Percentiles rank a stretch among this genome's conserved stretches.
Conservation (phyloP, 2,888 invertebrate genomes). For the Meiosimyza decipiens region DNA sequence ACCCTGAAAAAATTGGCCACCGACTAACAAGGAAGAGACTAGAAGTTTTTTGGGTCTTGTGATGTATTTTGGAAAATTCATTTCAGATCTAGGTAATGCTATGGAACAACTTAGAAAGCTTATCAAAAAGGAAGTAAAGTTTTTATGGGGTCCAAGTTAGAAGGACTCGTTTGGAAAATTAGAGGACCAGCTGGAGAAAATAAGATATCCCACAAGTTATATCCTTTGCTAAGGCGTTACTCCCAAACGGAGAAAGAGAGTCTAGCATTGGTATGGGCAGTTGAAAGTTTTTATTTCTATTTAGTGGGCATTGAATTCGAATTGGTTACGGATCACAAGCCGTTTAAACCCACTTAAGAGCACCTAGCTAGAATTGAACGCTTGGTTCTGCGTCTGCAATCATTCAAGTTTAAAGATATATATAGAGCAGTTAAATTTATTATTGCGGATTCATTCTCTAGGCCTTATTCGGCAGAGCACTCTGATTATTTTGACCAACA, state of each 20-base stretch:
- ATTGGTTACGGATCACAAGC: conserved; percentile 9
- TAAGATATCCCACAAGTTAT: conserved; percentile 26
- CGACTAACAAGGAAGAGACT: conserved; percentile 16
- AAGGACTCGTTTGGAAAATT: conserved; percentile 11
- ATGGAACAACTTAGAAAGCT: conserved; percentile 21
- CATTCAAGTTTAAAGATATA: conserved; percentile 16
- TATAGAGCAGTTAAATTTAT: no score
- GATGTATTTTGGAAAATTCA: conserved; percentile 18
- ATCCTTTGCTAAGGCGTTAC: no score
- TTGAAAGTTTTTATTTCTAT: no score
- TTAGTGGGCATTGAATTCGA: no score
- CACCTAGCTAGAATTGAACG: conserved; percentile 26
- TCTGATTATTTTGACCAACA: no score
- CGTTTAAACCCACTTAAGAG: conserved; percentile 13
- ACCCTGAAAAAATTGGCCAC: conserved; percentile 42
- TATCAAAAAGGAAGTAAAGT: conserved; percentile 1
- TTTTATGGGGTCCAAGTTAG: conserved; percentile 24
- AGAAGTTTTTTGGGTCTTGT: conserved; percentile 28
- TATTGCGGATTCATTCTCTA: no score
- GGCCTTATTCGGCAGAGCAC: no score
- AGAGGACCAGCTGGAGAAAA: conserved; percentile 2
- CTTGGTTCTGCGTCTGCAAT: conserved; percentile 30
- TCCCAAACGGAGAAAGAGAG: no score
- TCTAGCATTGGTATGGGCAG: no score
- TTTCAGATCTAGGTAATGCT: conserved; percentile 6